These are phyloP conservation scores for Danionella dracula DNA, from an alignment of 2,797 vertebrate species.

Conservation along the genomic window DNA sequence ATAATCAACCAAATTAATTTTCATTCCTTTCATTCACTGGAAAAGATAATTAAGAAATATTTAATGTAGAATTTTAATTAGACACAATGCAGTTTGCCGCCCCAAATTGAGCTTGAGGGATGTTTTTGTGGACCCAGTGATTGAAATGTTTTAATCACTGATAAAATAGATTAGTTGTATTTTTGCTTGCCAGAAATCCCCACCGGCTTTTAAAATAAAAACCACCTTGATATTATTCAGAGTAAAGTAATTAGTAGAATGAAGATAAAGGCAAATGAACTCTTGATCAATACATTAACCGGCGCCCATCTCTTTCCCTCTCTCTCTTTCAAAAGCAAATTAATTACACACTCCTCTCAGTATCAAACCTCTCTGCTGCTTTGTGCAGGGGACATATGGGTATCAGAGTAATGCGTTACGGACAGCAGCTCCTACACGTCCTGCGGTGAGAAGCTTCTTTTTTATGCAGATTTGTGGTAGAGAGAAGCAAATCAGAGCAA, in stretches of 20 bases:
- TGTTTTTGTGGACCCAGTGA: constrained; percentile 48
- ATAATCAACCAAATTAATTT: constrained; percentile 47
- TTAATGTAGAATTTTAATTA: constrained; percentile 52
- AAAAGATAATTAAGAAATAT: constrained; percentile 49
- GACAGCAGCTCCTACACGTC: constrained; percentile 43
- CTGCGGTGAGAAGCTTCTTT: constrained; percentile 42
- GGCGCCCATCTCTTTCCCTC: constrained; percentile 1
- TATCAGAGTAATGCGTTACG: constrained; percentile 40
- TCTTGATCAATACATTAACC: constrained; percentile 50
- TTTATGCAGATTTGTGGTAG: constrained; percentile 47
- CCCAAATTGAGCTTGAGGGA: constrained; percentile 38
- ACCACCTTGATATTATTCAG: constrained; percentile 51
- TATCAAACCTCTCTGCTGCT: constrained; percentile 40
- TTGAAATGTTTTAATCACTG: constrained; percentile 56
- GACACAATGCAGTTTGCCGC: constrained; percentile 38
- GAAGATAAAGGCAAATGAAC: constrained; percentile 49
- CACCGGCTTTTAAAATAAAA: constrained; percentile 46
- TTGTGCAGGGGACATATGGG: constrained; percentile 40
- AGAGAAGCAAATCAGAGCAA: constrained; percentile 48
- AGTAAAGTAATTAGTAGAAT: constrained; percentile 51
- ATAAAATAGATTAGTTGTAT: constrained; percentile 49
- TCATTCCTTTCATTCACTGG: constrained; percentile 33
- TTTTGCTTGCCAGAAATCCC: constrained; percentile 39
- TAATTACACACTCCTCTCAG: constrained; percentile 45
- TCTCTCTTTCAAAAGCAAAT: constrained; percentile 47